phyloP scores from a whole-genome alignment of 2,888 invertebrate genomes.

The Phrixothrix hirtus region DNA sequence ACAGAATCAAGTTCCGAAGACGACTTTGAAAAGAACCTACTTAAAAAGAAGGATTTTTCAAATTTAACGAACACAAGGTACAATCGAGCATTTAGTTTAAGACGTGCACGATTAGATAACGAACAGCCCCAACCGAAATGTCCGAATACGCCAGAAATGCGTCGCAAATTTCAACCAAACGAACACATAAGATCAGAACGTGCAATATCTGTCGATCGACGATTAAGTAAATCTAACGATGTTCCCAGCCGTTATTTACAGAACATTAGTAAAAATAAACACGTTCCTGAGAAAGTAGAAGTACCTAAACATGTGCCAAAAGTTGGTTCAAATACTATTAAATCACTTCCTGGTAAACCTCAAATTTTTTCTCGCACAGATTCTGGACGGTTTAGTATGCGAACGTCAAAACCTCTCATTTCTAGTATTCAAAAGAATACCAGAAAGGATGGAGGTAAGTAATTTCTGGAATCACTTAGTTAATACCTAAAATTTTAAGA shows the following conservation, averaged over 20 bases:
- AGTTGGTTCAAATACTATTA: constrained; percentile 52
- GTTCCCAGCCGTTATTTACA: constrained; percentile 53
- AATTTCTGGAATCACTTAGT: constrained; percentile 5
- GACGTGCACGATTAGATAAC: constrained; percentile 65
- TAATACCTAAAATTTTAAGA: neutral
- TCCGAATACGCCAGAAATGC: constrained; percentile 67
- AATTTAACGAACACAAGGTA: constrained; percentile 63
- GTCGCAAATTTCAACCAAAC: constrained; percentile 58
- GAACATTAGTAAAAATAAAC: constrained; percentile 46
- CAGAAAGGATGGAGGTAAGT: constrained; percentile 41
- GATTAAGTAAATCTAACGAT: constrained; percentile 49
- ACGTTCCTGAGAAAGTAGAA: constrained; percentile 34
- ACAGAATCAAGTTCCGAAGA: constrained; percentile 59
- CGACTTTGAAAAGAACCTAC: constrained; percentile 54
- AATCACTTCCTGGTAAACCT: constrained; percentile 44
- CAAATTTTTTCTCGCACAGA: constrained; percentile 63
- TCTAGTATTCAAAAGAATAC: constrained; percentile 43
- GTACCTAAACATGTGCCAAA: constrained; percentile 52
- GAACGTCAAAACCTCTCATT: constrained; percentile 58
- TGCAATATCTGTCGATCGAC: constrained; percentile 54
- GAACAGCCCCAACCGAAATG: constrained; percentile 58
- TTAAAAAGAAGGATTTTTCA: constrained; percentile 50
- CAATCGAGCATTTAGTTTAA: constrained; percentile 74
- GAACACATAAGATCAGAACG: constrained; percentile 45
- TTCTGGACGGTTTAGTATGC: constrained; percentile 67